phyloP scores from a whole-genome alignment of 2,888 invertebrate genomes.

The Helleia helle region DNA sequence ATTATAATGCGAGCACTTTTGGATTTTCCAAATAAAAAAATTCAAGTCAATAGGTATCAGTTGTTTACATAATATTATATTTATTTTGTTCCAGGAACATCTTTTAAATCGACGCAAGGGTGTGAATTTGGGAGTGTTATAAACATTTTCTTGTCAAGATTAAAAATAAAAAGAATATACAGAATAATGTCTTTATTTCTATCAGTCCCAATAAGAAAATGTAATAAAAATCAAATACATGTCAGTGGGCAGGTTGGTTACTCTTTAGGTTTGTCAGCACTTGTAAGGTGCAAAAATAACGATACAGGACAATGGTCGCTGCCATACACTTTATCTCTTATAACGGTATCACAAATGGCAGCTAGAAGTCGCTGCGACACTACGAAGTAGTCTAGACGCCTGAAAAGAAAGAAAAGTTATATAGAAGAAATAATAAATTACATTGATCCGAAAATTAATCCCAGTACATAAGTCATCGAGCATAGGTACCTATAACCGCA shows the following conservation, averaged over 20 bases:
- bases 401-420: constrained; percentile 45
- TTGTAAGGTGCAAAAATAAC: constrained; percentile 77
- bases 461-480: no score
- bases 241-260: no score
- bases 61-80: no score
- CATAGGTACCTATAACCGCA: no score
- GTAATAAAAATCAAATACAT: not conserved
- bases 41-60: no score
- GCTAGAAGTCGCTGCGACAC: constrained; percentile 85
- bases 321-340: constrained; percentile 87
- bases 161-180: not conserved
- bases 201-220: not conserved
- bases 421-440: not conserved
- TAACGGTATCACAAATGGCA: constrained; percentile 88
- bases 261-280: constrained; percentile 60
- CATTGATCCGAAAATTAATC: no score
- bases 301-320: constrained; percentile 98
- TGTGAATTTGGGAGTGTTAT: constrained; percentile 32
- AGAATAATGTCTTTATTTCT: constrained; percentile 8
- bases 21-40: no score
- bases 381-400: constrained; percentile 97
- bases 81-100: constrained; percentile 73
- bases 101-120: constrained; percentile 79
- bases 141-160: not conserved
- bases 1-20: no score